Base-by-base conservation (phyloP, 2,113 vertebrate genomes). In the Gambusia affinis region DNA sequence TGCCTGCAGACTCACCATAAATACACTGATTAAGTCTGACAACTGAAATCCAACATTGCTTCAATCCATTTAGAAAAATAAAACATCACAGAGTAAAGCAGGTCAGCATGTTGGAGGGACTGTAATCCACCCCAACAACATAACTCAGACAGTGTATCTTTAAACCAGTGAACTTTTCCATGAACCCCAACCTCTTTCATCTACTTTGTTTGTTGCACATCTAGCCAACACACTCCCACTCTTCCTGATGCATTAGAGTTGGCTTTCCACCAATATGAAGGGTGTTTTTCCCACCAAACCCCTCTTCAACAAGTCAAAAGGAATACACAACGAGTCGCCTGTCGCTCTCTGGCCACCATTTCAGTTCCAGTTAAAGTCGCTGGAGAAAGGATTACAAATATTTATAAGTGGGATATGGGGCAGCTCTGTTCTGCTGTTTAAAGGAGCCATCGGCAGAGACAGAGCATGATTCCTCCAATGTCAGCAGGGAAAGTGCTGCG, bases 361-460 rank as follows among this genome's bases (percentile, higher is more conserved):
- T 74, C 60, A 10, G 73, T 74, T 75, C 76, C 80, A 88, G 77
- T 75, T 69, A 68, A 82, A 85, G 80, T 77, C 85, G 74, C 73
- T 67, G 76, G 76, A 87, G 72, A 67, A 37, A 61, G 84, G 86
- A 90, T 89, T 73, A 51, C 70, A 88, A 92, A 91, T 90, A 93
- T 91, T 88, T 93, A 93, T 85, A 82, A 81, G 86, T 82, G 84
- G 81, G 88, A 87, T 71, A 81, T 14, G 65, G 84, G 80, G 81
- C 57, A 66, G 73, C 73, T 80, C 62, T 69, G 73, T 85, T 37
- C 77, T 76, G 85, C 69, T 35, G 76, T 78, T 85, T 76, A 66
- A 87, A 67, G 60, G 75, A 83, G 77, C 70, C 83, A 75, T 91
- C 85, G 77, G 77, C 71, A 81, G 80, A 82, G 75, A 83, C 69